Conservation (phyloP, 2,888 invertebrate genomes). For the Kuschelorhynchus macadamiae region DNA sequence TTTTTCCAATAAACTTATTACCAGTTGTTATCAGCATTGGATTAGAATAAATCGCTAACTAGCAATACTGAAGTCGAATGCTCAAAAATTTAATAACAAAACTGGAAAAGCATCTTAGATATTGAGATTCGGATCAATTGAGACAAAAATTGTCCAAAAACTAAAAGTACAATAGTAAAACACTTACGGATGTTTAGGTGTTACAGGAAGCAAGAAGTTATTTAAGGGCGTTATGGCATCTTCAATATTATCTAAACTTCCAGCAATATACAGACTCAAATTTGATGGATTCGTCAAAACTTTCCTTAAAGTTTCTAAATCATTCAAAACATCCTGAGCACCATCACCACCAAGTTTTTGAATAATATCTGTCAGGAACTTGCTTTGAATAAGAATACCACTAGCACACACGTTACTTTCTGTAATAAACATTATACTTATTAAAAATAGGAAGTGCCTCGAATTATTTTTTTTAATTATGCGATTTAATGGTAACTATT, state of each 20-base stretch:
- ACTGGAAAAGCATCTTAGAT: too few species aligned
- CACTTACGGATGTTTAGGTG: constrained; percentile 14
- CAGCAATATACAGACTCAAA: constrained; percentile 80
- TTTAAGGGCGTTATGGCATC: constrained; percentile 67
- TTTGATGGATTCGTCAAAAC: constrained; percentile 74
- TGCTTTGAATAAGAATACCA: constrained; percentile 82
- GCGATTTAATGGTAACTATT: too few species aligned
- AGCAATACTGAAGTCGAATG: too few species aligned
- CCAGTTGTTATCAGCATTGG: too few species aligned
- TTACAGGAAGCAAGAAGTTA: constrained; percentile 42
- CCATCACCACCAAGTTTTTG: constrained; percentile 71
- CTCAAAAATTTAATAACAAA: too few species aligned
- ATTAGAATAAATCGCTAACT: too few species aligned
- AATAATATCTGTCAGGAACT: constrained; percentile 80
- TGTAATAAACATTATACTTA: constrained; percentile 56
- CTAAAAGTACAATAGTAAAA: too few species aligned
- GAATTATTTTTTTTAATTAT: too few species aligned
- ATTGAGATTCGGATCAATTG: too few species aligned
- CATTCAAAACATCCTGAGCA: constrained; percentile 69
- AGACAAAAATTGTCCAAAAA: too few species aligned
- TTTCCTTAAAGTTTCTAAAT: constrained; percentile 74
- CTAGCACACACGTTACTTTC: constrained; percentile 81
- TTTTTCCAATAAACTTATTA: too few species aligned
- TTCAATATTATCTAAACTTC: constrained; percentile 77
- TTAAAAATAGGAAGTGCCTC: too few species aligned